Base-by-base conservation (phyloP, 2,888 invertebrate genomes). In the Eilema caniola region DNA sequence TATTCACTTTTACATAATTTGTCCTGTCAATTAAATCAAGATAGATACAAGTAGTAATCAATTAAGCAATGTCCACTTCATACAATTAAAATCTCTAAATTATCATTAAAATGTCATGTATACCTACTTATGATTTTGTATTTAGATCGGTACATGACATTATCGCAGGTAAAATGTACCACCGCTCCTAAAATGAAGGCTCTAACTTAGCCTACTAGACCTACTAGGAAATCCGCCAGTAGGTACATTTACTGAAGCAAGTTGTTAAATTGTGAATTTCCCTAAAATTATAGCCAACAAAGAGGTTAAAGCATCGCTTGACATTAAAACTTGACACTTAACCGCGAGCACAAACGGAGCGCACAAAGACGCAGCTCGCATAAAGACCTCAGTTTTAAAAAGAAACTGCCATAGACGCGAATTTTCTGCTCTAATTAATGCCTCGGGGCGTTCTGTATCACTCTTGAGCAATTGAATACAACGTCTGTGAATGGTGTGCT, bases 351-450 rank as follows among this genome's bases (percentile, higher is more conserved):
- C 89, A 90, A 90, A 90, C 88, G 85, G 85, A 89, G 82, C 85
- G 79, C 86, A 94, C 93, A 94, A 94, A 93, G 93, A 89, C 89
- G 74, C 73, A 80, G 82, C 86, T 86, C 86, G 84, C 86, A 92
- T 94, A 95, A 94, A 95, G 94, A 93, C 89, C 86, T 90, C 91
- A 90, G 90, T 91, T 93, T 93, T 92, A 90, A 93, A 93, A 92
- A 92, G 93, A 89, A 93, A 91, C 91, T 91, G 86, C 91, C 88
- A 90, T 91, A 93, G 92, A 92, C 87, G 84, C 90, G 90, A 89
- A 89, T 88, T 92, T 87, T 93, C 94, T 91, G 93, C 94, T 94
- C 95, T 95, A 95, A 95, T 95, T 95, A 95, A 94, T 93, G 95
- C 95, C 94, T 91, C 90, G 89, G 95, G 95, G 93, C 93, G 93